phyloP scores from a whole-genome alignment of 2,113 vertebrate species.

The Turdus rufiventris region DNA sequence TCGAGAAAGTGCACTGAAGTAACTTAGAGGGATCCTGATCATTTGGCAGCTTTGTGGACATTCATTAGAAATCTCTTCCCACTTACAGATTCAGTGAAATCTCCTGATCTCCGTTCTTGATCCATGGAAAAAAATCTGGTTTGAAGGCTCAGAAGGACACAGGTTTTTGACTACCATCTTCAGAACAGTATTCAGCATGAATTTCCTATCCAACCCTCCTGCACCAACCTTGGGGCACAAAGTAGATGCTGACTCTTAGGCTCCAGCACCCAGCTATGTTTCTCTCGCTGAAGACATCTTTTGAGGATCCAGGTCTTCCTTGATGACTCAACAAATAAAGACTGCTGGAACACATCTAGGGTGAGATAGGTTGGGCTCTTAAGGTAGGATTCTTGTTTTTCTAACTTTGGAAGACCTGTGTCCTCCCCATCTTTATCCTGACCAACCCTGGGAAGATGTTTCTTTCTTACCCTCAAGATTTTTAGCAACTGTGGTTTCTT shows the following conservation, averaged over 20 bases:
- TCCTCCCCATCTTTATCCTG: background rate
- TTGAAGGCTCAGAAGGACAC: background rate
- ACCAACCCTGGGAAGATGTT: background rate
- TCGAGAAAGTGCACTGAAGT: background rate
- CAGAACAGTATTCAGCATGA: background rate
- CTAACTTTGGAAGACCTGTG: background rate
- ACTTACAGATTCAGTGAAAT: background rate
- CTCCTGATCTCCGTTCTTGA: background rate
- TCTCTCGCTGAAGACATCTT: background rate
- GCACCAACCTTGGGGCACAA: background rate
- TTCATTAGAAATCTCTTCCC: background rate
- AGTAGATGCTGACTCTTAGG: background rate
- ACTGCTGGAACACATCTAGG: background rate
- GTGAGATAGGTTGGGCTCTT: background rate
- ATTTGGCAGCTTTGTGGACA: background rate
- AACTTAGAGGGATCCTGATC: background rate
- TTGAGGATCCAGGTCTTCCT: background rate
- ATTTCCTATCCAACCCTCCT: background rate
- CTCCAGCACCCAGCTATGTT: accelerated
- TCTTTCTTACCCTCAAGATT: background rate
- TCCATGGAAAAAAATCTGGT: background rate
- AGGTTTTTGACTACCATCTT: background rate
- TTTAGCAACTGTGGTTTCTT: background rate
- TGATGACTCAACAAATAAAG: background rate
- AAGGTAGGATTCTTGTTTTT: background rate